Evolutionary conservation across 2,113 vertebrate species (phyloP).

Genomic region (Nothocercus nigrocapillus): DNA sequence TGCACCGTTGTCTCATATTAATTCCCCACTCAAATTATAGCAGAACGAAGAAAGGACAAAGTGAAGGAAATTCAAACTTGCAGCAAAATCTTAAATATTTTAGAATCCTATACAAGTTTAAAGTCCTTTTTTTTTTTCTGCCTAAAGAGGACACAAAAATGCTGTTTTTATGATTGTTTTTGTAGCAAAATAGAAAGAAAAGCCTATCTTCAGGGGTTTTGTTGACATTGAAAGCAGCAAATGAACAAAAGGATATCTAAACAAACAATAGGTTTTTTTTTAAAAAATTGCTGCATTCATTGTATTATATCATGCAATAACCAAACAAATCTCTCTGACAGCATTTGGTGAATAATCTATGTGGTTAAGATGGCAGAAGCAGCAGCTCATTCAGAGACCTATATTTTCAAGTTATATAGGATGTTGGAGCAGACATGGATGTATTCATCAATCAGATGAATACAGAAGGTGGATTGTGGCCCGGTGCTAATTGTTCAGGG

Average conservation of each 20-base stretch:
- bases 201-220: neutral
- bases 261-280: neutral
- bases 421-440: neutral
- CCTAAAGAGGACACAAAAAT: neutral
- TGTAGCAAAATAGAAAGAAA: neutral
- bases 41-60: neutral
- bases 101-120: neutral
- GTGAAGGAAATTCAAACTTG: too few relatives aligned
- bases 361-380: neutral
- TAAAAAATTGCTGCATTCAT: neutral
- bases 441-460: rapidly evolving
- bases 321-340: neutral
- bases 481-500: neutral
- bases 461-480: neutral
- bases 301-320: neutral
- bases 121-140: neutral
- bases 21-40: neutral
- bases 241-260: neutral
- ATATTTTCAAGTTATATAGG: neutral
- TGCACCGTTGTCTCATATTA: neutral
- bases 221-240: neutral
- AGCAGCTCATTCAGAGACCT: neutral
- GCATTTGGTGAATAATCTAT: neutral
- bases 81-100: neutral
- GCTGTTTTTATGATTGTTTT: neutral